Conservation (phyloP, 1,140 invertebrate species). For the Condylostylus longicornis region DNA sequence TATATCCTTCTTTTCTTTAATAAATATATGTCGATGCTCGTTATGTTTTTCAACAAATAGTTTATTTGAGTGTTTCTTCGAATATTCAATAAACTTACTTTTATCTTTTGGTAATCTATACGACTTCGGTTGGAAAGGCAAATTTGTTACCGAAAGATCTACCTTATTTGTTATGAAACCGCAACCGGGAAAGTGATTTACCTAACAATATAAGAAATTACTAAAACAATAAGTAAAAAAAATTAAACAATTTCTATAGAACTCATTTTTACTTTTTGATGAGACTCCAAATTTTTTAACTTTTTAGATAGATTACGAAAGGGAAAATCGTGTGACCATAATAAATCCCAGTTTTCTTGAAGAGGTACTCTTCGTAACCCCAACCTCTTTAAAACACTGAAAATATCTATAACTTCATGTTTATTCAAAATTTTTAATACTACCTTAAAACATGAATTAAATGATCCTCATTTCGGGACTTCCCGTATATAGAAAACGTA, state of each 20-base stretch:
- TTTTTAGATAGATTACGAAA: slow-evolving; percentile 45
- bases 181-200: slow-evolving; percentile 92
- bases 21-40: slow-evolving; percentile 74
- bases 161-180: slow-evolving; percentile 93
- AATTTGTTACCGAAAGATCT: slow-evolving; percentile 61
- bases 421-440: too few species aligned
- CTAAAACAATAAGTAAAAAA: too few species aligned
- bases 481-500: slow-evolving; percentile 38
- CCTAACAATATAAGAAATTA: too few species aligned
- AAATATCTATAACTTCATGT: too few species aligned
- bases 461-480: slow-evolving; percentile 36
- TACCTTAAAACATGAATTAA: slow-evolving; percentile 67
- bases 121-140: slow-evolving; percentile 66
- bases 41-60: slow-evolving; percentile 88
- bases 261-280: too few species aligned
- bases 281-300: slow-evolving; percentile 45
- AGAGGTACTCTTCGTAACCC: slow-evolving; percentile 47
- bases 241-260: too few species aligned
- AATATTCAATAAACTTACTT: slow-evolving; percentile 55
- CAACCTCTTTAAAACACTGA: slow-evolving; percentile 51
- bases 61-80: slow-evolving; percentile 46
- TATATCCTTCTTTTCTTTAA: slow-evolving; percentile 53
- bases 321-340: slow-evolving; percentile 92
- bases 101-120: slow-evolving; percentile 75
- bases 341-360: slow-evolving; percentile 57